Base-by-base conservation (phyloP, 2,113 vertebrate genomes). In the Mohoua ochrocephala region DNA sequence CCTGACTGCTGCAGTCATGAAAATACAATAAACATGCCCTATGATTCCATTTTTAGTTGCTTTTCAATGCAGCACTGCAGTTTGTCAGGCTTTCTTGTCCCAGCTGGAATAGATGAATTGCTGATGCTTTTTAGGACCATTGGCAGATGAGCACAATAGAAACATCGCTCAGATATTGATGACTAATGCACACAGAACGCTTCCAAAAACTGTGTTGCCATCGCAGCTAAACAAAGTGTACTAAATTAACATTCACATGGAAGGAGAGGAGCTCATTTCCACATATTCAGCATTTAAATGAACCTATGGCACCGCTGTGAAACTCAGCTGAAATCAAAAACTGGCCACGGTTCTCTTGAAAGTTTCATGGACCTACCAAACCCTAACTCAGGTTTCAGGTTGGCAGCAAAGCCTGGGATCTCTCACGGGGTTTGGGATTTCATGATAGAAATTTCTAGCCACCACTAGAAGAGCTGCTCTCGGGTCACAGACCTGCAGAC, bases 51-150 rank as follows among this genome's bases (percentile, higher is more conserved):
- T 97, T 97, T 96, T 95, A 96, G 95, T 84, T 2, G 15, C 96
- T 94, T 91, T 96, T 96, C 92, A 92, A 90, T 91, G 76, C 92
- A 45, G 93, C 9, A 3, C 93, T 95, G 93, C 94, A 94, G 84
- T 96, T 93, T 87, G 93, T 96, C 86, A 92, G 85, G 91, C 95
- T 95, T 95, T 94, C 96, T 95, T 91, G 93, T 94, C 92, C 96
- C 95, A 97, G 92, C 96, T 97, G 96, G 95, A 97, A 97, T 9
- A 93, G 92, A 96, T 95, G 89, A 97, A 96, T 96, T 92, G 95
- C 96, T 95, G 94, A 93, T 94, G 96, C 92, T 96, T 96, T 97
- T 97, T 95, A 96, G 96, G 96, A 96, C 92, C 94, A 91, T 84
- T 96, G 96, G 95, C 96, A 94, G 86, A 94, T 68, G 73, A 96